Evolutionary conservation across 2,797 vertebrate genomes (phyloP), one percentile per base, ranked within the genome.

Genomic region (Artibeus jamaicensis): DNA sequence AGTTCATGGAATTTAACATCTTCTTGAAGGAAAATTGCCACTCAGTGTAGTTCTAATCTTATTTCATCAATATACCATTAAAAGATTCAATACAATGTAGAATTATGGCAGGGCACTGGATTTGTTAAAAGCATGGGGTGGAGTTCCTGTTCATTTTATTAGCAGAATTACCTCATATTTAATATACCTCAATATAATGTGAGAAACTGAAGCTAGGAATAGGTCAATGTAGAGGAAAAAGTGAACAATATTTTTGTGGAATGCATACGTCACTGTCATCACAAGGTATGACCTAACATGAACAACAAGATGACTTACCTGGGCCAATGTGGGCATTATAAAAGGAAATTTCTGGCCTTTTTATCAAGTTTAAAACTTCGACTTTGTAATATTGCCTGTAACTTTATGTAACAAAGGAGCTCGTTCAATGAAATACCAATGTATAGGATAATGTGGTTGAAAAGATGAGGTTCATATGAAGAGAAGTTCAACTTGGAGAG

Each of bases 11-110:
- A 92, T 70, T 93, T 46, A 90, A 87, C 88, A 84, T 81, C 4
- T 57, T 42, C 65, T 44, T 71, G 71, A 95, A 93, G 24, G 34
- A 78, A 95, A 96, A 90, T 11, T 93, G 15, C 4, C 32, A 70
- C 14, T 89, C 76, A 70, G 9, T 44, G 34, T 48, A 85, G n/a
- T 86, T 89, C 44, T 93, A 92, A 65, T 78, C 22, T 65, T 71
- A 18, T 8, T n/a, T 70, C 19, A 74, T 74, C 12, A 26, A 74
- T 34, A 57, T 50, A 62, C 24, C 48, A 89, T 46, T 74, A 89
- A 84, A 86, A 48, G 16, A 85, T 76, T 74, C 71, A 96, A 62
- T 67, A 85, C n/a, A 81, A 39, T 74, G 67, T 34, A 76, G 6
- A 71, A 37, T 81, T 79, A 86, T 42, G 67, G 3, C 37, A 95